A percentile compares a stretch with the other conserved stretches of the same genome.
Conservation (phyloP, 2,797 vertebrate species). For the Takifugu rubripes region DNA sequence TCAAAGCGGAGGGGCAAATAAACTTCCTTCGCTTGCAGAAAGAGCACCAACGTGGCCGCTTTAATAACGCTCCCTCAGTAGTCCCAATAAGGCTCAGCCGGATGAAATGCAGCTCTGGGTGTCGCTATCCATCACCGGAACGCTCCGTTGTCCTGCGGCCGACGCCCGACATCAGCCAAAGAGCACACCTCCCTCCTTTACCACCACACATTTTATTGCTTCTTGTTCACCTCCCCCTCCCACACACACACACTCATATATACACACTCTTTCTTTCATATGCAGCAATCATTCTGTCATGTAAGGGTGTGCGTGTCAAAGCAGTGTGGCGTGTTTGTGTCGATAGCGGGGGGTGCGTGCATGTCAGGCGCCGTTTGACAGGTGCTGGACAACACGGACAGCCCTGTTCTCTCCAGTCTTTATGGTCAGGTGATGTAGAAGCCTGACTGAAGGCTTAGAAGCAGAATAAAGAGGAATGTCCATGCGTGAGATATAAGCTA, state of each 20-base stretch:
- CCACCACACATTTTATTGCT: neutral
- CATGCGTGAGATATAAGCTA: too few species aligned
- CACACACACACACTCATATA: neutral
- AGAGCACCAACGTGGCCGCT: neutral
- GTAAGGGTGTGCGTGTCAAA: conserved; percentile 11
- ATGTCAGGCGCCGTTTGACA: conserved; percentile 1
- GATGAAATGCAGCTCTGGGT: conserved; percentile 8
- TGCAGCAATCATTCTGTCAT: conserved; percentile 22
- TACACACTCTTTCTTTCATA: neutral
- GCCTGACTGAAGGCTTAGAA: too few species aligned
- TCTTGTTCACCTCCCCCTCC: neutral
- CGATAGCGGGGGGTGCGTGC: conserved; percentile 22
- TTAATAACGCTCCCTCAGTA: neutral
- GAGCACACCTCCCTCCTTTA: neutral
- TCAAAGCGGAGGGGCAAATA: neutral
- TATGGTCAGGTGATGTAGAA: neutral
- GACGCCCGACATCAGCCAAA: conserved; percentile 6
- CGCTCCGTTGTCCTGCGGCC: neutral
- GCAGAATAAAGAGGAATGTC: neutral
- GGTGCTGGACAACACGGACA: conserved; percentile 10
- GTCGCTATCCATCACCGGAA: conserved; percentile 12
- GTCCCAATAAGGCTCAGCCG: neutral
- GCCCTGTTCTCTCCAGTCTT: conserved; percentile 2
- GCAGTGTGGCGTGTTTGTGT: conserved; percentile 6
- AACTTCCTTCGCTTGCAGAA: conserved; percentile 1